Conservation (phyloP, 2,113 vertebrate genomes). For the Copsychus sechellarum region DNA sequence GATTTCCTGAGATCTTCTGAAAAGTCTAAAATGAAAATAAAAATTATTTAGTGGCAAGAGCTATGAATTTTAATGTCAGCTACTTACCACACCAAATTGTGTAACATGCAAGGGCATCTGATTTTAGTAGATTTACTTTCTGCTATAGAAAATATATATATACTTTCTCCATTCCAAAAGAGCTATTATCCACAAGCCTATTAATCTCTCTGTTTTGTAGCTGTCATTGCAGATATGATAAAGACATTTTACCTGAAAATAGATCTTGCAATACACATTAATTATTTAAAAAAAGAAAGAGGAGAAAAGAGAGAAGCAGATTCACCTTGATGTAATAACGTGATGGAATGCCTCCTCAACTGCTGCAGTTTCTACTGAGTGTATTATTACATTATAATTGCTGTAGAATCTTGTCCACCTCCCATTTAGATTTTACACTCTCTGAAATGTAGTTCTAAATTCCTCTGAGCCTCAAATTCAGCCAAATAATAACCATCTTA, state of each 20-base stretch:
- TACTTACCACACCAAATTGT: not conserved
- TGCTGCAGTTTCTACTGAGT: not conserved
- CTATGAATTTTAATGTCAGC: not conserved
- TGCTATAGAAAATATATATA: not conserved
- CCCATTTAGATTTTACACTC: not conserved
- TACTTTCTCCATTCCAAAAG: not conserved
- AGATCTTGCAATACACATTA: not conserved
- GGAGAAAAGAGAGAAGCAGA: not conserved
- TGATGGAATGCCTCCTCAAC: not conserved
- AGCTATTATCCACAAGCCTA: not conserved
- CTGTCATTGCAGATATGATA: not conserved
- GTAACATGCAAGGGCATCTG: not conserved
- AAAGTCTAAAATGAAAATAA: slow-evolving; percentile 72
- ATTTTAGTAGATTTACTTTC: not conserved
- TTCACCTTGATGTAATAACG: not conserved
- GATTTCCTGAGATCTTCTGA: slow-evolving; percentile 84
- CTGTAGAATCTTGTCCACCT: not conserved
- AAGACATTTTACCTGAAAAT: not conserved
- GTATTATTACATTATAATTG: not conserved
- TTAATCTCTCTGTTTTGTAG: not conserved
- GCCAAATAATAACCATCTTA: not conserved
- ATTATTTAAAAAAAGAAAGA: not conserved
- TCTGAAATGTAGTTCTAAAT: not conserved
- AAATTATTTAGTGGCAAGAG: slow-evolving; percentile 11
- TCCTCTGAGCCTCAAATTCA: not conserved